phyloP scores from a whole-genome alignment of 2,888 invertebrate species.

The Bembecia ichneumoniformis region DNA sequence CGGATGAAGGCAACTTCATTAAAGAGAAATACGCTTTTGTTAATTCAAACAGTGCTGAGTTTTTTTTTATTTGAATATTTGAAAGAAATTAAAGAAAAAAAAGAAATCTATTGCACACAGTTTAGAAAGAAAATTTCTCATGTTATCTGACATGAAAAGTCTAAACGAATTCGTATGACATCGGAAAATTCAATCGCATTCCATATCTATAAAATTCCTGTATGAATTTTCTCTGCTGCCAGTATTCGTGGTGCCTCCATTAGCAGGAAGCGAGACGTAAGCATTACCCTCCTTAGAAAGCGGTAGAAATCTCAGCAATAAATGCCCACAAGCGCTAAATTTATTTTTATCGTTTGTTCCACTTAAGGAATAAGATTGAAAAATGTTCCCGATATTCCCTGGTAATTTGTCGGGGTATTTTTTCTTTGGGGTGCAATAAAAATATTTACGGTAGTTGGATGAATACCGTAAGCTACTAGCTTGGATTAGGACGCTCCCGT shows the following conservation, averaged over 20 bases:
- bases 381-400: conserved; percentile 60
- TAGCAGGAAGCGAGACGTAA: conserved; percentile 28
- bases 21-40: conserved; percentile 3
- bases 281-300: conserved; percentile 30
- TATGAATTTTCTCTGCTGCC: conserved; percentile 1
- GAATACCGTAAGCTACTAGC: conserved; percentile 39
- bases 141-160: too few species aligned
- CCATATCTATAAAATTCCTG: too few species aligned
- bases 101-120: background rate
- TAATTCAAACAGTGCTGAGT: conserved; percentile 9
- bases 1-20: conserved; percentile 3
- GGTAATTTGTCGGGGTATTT: conserved; percentile 56
- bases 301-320: conserved; percentile 66
- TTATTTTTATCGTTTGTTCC: conserved; percentile 67
- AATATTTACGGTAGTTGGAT: conserved; percentile 65
- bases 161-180: too few species aligned
- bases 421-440: conserved; percentile 52
- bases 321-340: conserved; percentile 64
- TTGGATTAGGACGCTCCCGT: conserved; percentile 38
- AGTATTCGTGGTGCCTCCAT: conserved; percentile 19
- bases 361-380: conserved; percentile 70
- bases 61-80: conserved; percentile 1
- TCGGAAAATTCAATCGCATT: conserved; percentile 1
- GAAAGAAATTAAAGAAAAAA: background rate
- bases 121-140: too few species aligned